phyloP scores from a whole-genome alignment of 2,888 invertebrate genomes.

The Atrina japonica region DNA sequence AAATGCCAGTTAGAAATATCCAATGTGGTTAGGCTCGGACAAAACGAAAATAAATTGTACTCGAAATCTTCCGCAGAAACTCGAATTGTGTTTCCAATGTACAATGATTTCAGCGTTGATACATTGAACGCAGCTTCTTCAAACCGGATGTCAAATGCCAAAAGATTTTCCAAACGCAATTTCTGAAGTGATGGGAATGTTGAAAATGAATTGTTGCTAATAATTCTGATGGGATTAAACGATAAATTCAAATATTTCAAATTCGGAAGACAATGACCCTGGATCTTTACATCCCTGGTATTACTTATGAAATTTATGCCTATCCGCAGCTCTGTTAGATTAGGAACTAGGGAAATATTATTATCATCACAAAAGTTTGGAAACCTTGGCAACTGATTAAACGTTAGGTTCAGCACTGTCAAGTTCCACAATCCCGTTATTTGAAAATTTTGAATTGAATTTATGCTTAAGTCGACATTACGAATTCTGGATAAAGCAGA shows the following conservation, averaged over 20 bases:
- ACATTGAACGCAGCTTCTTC: constrained; percentile 10
- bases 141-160: constrained; percentile 10
- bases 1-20: constrained; percentile 10
- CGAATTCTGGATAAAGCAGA: not conserved
- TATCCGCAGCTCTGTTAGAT: not conserved
- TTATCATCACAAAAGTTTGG: constrained; percentile 12
- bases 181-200: not conserved
- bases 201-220: constrained; percentile 12
- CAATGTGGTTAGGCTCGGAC: constrained; percentile 3
- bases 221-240: constrained; percentile 12
- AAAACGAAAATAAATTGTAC: constrained; percentile 4
- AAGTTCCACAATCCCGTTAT: constrained; percentile 5
- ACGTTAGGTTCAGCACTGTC: constrained; percentile 2
- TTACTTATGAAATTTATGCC: constrained; percentile 16
- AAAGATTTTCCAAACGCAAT: constrained; percentile 4
- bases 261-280: constrained; percentile 14
- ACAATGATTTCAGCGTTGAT: not conserved
- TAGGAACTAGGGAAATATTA: not conserved
- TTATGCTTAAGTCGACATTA: constrained; percentile 8
- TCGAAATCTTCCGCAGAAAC: not conserved
- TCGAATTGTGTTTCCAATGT: constrained; percentile 12
- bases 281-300: not conserved
- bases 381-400: not conserved
- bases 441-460: not conserved
- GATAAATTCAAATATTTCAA: constrained; percentile 17